A percentile compares a stretch with the other conserved stretches of the same genome.
phyloP scores from a whole-genome alignment of 2,888 invertebrate species.

The Pandemis corylana region DNA sequence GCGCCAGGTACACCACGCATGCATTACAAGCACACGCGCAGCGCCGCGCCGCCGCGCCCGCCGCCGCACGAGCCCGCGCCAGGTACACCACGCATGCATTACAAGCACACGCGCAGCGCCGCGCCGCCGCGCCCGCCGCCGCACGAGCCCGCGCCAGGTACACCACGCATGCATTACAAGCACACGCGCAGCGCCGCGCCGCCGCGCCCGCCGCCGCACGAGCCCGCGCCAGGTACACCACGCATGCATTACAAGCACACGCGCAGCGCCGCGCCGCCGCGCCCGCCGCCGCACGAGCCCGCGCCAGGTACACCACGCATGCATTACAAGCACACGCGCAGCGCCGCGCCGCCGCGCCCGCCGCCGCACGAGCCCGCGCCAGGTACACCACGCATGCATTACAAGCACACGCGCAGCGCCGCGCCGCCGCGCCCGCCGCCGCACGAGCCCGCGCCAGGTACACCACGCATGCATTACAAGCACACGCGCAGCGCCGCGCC shows the following conservation, averaged over 20 bases:
- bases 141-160: slow-evolving; percentile 44
- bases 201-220: slow-evolving; percentile 49
- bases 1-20: slow-evolving; percentile 42
- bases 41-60: slow-evolving; percentile 48
- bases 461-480: too few relatives aligned
- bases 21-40: slow-evolving; percentile 51
- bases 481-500: slow-evolving; percentile 48
- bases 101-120: slow-evolving; percentile 50
- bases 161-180: too few relatives aligned
- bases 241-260: too few relatives aligned
- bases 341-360: slow-evolving; percentile 48
- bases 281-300: slow-evolving; percentile 47
- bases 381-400: too few relatives aligned
- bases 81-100: too few relatives aligned
- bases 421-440: slow-evolving; percentile 49
- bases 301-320: slow-evolving; percentile 42
- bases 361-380: slow-evolving; percentile 45
- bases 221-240: slow-evolving; percentile 44
- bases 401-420: slow-evolving; percentile 50
- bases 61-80: slow-evolving; percentile 45
- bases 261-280: slow-evolving; percentile 48
- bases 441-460: slow-evolving; percentile 44
- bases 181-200: slow-evolving; percentile 48
- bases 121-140: slow-evolving; percentile 49
- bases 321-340: slow-evolving; percentile 51